Conservation (phyloP, 2,888 invertebrate genomes). For the Megamerina dolium region DNA sequence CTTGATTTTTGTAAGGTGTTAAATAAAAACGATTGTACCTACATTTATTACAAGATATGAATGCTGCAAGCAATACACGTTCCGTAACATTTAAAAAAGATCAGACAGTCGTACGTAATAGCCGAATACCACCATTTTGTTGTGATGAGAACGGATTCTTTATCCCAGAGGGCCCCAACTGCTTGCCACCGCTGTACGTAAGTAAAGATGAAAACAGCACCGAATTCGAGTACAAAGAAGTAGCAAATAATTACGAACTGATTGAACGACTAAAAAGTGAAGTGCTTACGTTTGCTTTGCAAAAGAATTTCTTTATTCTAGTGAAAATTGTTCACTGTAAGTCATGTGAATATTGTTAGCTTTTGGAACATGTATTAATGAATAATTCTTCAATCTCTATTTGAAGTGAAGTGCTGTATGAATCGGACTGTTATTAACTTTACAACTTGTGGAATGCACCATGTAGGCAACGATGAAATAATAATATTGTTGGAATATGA, state of each 20-base stretch:
- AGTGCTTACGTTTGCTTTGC: constrained; percentile 66
- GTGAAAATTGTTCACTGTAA: constrained; percentile 70
- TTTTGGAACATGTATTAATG: not conserved
- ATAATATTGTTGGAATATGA: constrained; percentile 67
- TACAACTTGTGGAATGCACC: constrained; percentile 68
- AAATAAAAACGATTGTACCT: too few species aligned
- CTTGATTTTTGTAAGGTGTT: too few species aligned
- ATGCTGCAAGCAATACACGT: too few species aligned
- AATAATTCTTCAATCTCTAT: not conserved
- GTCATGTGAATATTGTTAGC: constrained; percentile 44
- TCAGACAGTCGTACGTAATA: too few species aligned
- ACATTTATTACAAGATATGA: too few species aligned
- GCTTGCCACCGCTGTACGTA: constrained; percentile 53
- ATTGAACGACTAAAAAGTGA: constrained; percentile 57
- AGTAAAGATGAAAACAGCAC: constrained; percentile 32
- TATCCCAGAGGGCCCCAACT: constrained; percentile 48
- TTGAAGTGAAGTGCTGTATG: constrained; percentile 75
- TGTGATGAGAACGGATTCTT: constrained; percentile 40
- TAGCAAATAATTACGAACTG: constrained; percentile 53
- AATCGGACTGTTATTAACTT: constrained; percentile 71
- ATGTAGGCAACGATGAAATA: constrained; percentile 78
- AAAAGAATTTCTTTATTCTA: constrained; percentile 66
- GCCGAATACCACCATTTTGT: constrained; percentile 33
- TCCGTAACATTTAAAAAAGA: too few species aligned
- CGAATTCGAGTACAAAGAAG: constrained; percentile 41